Base-by-base conservation (phyloP, 2,113 vertebrate species). In the Stigmatopora nigra region DNA sequence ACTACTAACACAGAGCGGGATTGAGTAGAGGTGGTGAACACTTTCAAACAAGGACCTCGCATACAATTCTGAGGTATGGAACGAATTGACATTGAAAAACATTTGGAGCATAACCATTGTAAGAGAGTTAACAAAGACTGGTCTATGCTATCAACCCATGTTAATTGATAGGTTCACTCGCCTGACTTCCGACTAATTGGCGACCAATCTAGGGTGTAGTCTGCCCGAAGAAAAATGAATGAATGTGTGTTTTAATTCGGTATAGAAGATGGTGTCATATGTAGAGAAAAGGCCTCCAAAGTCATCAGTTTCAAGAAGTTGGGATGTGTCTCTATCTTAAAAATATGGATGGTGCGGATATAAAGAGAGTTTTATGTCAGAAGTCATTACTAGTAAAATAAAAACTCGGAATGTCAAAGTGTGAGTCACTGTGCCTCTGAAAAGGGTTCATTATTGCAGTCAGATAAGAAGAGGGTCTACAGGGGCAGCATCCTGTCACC, bases 391-490 rank as follows among this genome's bases (percentile, higher is more conserved):
- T 31, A n/a, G 60, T 15, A 1, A 41, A 16, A 61, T 57, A 3
- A 48, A 36, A 49, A 64, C 41, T 12, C 20, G 62, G 14, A n/a
- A 1, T 22, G 65, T 58, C 17, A 67, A 70, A 53, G 35, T 44
- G n/a, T 44, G 17, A 52, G 56, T 51, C 47, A 20, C 52, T 41
- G 17, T 53, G 61, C 51, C 64, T 73, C 5, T 47, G 65, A 25
- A 45, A 16, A 78, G 71, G 47, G 64, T 16, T 31, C 52, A 19
- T 22, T 16, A 57, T 25, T 62, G 17, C 41, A 38, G 59, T 46
- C 41, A 48, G 64, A 17, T 56, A 44, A 71, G 53, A 67, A 61
- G 20, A 44, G 57, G 36, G 31, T 73, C 65, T 36, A 22, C 35
- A 49, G 51, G 16, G 48, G 62, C 44, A 65, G 59, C 2, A 1